Base-by-base conservation (phyloP, 1,140 invertebrate species). In the Heliconius congener region DNA sequence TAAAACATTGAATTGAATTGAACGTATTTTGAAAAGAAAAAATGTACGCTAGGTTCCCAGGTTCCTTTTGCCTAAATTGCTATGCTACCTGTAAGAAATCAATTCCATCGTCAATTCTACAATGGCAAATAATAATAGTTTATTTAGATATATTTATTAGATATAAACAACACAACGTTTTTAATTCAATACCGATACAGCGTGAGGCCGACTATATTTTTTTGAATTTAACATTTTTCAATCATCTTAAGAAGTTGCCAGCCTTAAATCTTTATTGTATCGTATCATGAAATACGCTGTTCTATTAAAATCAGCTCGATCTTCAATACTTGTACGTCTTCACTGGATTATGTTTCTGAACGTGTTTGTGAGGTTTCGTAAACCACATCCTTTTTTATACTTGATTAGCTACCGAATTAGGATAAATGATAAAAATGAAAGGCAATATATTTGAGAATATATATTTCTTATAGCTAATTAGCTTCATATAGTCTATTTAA, bases 301-400 rank as follows among this genome's bases (percentile, higher is more conserved):
- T 30, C 60, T 30, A 66, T 13, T 30, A 66, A 66, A 30, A 66
- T 66, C 30, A 66, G 27, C 1, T 71, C 57, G 11, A 60, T 70
- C 74, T 74, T 60, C 6, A 71, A 39, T 19, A 39, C 39, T 79
- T 74, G 8, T 79, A 79, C 42, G 77, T 79, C 73, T 70, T 79
- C 60, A 42, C n/a, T 34, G 71, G 70, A 50, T 80, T 80, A 73
- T 76, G 76, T 80, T 76, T 73, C 79, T 52, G 79, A 27, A 73
- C 50, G 37, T 72, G 37, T 66, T 78, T 23, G 42, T 66, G 8
- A 37, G 79, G 79, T 60, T 80, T 80, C 74, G 1, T 73, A 66
- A 16, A 73, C 79, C 79, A 70, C 79, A 76, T 80, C 74, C 79
- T 80, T 80, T 76, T 71, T 71, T 76, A 76, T 80, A n/a, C 46